Evolutionary conservation across 2,888 invertebrate species (phyloP).

Genomic region (Xestia rhomboidea): DNA sequence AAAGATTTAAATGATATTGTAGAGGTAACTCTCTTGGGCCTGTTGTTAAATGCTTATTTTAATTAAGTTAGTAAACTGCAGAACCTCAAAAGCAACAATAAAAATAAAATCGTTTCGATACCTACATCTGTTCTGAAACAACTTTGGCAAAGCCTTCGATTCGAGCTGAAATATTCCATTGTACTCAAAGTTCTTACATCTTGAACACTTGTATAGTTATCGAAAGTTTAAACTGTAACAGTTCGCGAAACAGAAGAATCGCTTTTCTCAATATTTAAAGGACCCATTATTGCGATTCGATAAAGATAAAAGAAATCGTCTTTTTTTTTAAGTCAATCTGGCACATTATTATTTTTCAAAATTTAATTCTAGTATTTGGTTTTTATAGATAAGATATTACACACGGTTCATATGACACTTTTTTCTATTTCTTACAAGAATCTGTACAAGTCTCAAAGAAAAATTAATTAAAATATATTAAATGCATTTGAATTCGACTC

Average conservation of each 20-base stretch:
- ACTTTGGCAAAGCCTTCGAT: conserved; percentile 46
- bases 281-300: not conserved
- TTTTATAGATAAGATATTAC: too few relatives aligned
- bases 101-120: conserved; percentile 27
- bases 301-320: not conserved
- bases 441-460: too few relatives aligned
- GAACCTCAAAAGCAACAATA: conserved; percentile 3
- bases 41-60: not conserved
- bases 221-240: conserved; percentile 45
- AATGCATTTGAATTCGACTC: too few relatives aligned
- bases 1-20: too few relatives aligned
- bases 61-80: not conserved
- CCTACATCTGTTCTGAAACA: conserved; percentile 42
- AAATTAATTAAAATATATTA: too few relatives aligned
- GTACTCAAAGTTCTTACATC: conserved; percentile 46
- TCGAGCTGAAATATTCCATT: conserved; percentile 50
- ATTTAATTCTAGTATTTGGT: too few relatives aligned
- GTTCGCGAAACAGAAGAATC: conserved; percentile 42
- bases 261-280: conserved; percentile 23
- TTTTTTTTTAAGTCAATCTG: not conserved
- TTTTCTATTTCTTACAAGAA: too few relatives aligned
- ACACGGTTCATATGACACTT: too few relatives aligned
- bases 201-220: conserved; percentile 49
- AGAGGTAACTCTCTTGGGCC: too few relatives aligned
- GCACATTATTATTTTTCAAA: not conserved